Evolutionary conservation across 1,140 invertebrate species (phyloP).

Genomic region (Micrasema minimum): DNA sequence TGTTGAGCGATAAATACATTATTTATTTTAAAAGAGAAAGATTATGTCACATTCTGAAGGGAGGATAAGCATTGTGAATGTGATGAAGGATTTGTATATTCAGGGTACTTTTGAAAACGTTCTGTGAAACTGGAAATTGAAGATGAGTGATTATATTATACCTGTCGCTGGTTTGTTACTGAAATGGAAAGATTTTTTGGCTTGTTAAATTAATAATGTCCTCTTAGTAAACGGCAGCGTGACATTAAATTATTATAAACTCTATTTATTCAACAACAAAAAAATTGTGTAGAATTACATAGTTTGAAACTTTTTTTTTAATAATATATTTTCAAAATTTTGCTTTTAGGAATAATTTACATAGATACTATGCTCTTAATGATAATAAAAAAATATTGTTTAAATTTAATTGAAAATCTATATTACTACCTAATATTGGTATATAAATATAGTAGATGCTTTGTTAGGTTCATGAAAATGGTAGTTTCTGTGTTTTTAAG

Average conservation of each 20-base stretch:
- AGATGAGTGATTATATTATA: no score
- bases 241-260: conserved; percentile 7
- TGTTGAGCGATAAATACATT: conserved; percentile 15
- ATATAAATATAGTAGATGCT: no score
- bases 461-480: no score
- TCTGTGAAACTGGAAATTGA: no score
- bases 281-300: conserved; percentile 3
- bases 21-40: conserved; percentile 4
- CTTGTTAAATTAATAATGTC: no score
- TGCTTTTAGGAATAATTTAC: conserved; percentile 27
- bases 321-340: conserved; percentile 31
- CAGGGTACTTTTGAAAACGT: conserved; percentile 19
- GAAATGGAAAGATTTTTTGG: not conserved
- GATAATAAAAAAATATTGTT: conserved; percentile 11
- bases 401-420: conserved; percentile 10
- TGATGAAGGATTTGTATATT: conserved; percentile 17
- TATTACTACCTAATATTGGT: no score
- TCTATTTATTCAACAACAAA: conserved; percentile 20
- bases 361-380: no score
- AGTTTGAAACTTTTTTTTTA: conserved; percentile 15
- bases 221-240: no score
- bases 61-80: not conserved
- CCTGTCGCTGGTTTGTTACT: conserved; percentile 10
- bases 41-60: not conserved
- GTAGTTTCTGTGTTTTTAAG: conserved; percentile 22